Percentiles rank a stretch among this genome's conserved stretches.
phyloP scores from a whole-genome alignment of 2,797 vertebrate species.

The Xyrichtys novacula region DNA sequence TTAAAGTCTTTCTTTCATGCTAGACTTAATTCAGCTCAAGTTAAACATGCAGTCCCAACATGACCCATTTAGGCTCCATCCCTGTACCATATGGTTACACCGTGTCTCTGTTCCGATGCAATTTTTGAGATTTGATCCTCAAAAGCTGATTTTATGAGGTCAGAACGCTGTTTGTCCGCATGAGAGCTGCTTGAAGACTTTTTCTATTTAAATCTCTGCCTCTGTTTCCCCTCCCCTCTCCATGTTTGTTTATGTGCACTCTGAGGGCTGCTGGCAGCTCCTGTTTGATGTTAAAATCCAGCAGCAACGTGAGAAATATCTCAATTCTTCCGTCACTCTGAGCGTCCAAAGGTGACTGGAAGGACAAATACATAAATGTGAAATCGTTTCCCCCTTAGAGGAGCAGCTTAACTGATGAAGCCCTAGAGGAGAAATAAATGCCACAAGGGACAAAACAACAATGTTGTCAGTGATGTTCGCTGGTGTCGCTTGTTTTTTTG shows the following conservation, averaged over 20 bases:
- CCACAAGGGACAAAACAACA: constrained; percentile 4
- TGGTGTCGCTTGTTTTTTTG: constrained; percentile 53
- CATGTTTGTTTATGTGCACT: neutral
- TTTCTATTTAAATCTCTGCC: constrained; percentile 42
- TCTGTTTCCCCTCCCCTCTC: constrained; percentile 10
- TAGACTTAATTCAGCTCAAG: constrained; percentile 9
- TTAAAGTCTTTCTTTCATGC: neutral
- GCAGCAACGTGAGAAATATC: constrained; percentile 35
- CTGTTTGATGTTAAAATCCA: constrained; percentile 17
- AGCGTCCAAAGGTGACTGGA: constrained; percentile 16
- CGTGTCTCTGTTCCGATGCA: constrained; percentile 17
- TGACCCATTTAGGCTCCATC: constrained; percentile 57
- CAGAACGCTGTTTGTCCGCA: constrained; percentile 23
- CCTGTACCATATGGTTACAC: constrained; percentile 24
- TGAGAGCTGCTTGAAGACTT: constrained; percentile 5
- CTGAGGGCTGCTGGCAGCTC: constrained; percentile 11
- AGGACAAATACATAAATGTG: constrained; percentile 7
- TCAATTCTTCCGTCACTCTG: constrained; percentile 9
- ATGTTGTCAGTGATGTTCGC: constrained; percentile 36
- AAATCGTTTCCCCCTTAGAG: neutral
- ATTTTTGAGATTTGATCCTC: constrained; percentile 39
- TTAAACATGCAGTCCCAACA: constrained; percentile 24
- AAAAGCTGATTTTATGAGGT: constrained; percentile 53
- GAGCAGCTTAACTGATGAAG: neutral
- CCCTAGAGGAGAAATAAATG: neutral